These are phyloP conservation scores for Galendromus occidentalis DNA, from an alignment of 1,140 invertebrate species.

Conservation along the genomic window DNA sequence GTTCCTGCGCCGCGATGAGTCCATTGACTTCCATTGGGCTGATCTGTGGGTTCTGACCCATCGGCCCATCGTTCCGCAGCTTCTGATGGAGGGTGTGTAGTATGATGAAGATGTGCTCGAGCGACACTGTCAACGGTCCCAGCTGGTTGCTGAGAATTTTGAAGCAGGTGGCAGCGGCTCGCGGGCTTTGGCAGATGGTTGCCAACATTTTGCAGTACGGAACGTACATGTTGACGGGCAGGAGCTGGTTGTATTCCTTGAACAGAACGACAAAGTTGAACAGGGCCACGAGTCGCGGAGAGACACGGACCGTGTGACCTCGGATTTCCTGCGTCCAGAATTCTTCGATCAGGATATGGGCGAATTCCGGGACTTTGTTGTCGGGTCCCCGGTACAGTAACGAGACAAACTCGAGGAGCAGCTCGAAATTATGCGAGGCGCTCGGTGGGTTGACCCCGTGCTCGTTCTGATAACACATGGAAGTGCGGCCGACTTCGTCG, in stretches of 20 bases:
- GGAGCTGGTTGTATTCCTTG: neutral
- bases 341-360: neutral
- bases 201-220: slow-evolving; percentile 1
- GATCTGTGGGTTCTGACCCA: neutral
- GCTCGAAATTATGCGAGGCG: neutral
- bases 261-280: slow-evolving; percentile 1
- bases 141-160: neutral
- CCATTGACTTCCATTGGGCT: neutral
- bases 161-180: neutral
- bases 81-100: slow-evolving; percentile 6
- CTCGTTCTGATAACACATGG: neutral
- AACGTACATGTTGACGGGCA: neutral
- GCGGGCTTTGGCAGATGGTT: neutral
- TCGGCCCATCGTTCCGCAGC: neutral
- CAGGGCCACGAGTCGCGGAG: neutral
- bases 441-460: slow-evolving; percentile 3
- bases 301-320: neutral
- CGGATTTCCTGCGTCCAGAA: neutral
- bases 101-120: slow-evolving; percentile 3
- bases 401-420: neutral
- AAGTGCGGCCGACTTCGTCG: neutral
- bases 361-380: neutral
- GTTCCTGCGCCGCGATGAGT: neutral
- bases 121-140: neutral
- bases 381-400: neutral